phyloP scores from a whole-genome alignment of 2,888 invertebrate species.

The Galeruca laticollis region DNA sequence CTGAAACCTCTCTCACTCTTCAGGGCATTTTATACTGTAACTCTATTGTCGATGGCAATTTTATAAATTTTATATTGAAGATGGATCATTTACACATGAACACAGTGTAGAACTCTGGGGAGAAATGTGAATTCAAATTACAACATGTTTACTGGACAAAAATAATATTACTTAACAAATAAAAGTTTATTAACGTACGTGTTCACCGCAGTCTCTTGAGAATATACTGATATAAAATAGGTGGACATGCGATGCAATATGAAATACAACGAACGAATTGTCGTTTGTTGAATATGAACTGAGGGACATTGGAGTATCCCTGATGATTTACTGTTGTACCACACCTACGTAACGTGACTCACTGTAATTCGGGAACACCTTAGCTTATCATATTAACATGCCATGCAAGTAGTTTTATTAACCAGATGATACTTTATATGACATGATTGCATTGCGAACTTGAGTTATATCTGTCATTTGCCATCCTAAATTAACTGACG shows the following conservation, averaged over 20 bases:
- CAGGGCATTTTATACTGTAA: no score
- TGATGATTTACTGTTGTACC: slow-evolving; percentile 49
- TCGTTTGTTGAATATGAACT: slow-evolving; percentile 29
- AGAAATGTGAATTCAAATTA: background rate
- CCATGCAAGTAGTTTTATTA: slow-evolving; percentile 34
- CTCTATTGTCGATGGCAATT: no score
- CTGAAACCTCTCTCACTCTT: no score
- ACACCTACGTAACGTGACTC: slow-evolving; percentile 55
- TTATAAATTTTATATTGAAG: no score
- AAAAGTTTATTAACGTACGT: slow-evolving; percentile 22
- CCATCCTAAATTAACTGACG: background rate
- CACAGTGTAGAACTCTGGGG: background rate
- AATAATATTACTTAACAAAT: slow-evolving; percentile 23
- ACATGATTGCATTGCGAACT: slow-evolving; percentile 19
- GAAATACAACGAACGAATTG: slow-evolving; percentile 30
- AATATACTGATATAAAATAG: slow-evolving; percentile 39
- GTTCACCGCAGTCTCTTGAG: slow-evolving; percentile 27
- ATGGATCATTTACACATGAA: no score
- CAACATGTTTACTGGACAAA: slow-evolving; percentile 3
- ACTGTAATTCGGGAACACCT: slow-evolving; percentile 49
- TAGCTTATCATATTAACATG: slow-evolving; percentile 39
- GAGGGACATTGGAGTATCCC: slow-evolving; percentile 42
- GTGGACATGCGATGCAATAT: slow-evolving; percentile 41
- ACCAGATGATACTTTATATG: slow-evolving; percentile 33
- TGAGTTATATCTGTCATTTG: background rate